Base-by-base conservation (phyloP, 2,797 vertebrate species). In the Cryptoblepharus egeriae region DNA sequence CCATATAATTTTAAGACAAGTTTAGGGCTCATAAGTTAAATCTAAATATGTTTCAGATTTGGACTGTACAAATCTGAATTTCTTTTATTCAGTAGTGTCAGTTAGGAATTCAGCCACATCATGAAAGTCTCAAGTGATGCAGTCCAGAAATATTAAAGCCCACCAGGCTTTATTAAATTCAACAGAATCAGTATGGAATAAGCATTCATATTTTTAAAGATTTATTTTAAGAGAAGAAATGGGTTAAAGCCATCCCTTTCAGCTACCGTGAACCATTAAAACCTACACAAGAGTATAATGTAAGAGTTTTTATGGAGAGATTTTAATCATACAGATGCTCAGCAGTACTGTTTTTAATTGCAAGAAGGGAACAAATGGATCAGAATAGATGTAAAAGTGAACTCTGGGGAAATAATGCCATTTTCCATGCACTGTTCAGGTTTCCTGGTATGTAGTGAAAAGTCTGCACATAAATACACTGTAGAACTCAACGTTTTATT, bases 381-480 rank as follows among this genome's bases (percentile, higher is more conserved):
- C 60, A 73, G 42, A 4, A 55, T 60, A 63, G 61, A 81, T 55
- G 64, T 73, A 81, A 81, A 74, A 16, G 42, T 24, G 30, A 64
- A 61, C 57, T 61, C 79, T 15, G 55, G 79, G 58, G 70, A 81
- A 81, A 81, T 74, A 73, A 74, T 37, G n/a, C 30, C 61, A 81
- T 65, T 32, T 73, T 81, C 10, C 15, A 63, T 35, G 30, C 28
- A 52, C 32, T 52, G 60, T 45, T 74, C 42, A 52, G 20, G 24
- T 32, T 71, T 80, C 39, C 49, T 49, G 15, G 63, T 61, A 65
- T 37, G 60, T 65, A 58, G 45, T 74, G 60, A 22, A 64, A 80
- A 32, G 42, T 26, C 52, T 65, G 39, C 64, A 52, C 49, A n/a
- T 74, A 67, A 67, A 69, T 58, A 16, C 65, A 79, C 65, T 30